phyloP scores from a whole-genome alignment of 2,797 vertebrate species.

The Crossoptilon crossoptilon region DNA sequence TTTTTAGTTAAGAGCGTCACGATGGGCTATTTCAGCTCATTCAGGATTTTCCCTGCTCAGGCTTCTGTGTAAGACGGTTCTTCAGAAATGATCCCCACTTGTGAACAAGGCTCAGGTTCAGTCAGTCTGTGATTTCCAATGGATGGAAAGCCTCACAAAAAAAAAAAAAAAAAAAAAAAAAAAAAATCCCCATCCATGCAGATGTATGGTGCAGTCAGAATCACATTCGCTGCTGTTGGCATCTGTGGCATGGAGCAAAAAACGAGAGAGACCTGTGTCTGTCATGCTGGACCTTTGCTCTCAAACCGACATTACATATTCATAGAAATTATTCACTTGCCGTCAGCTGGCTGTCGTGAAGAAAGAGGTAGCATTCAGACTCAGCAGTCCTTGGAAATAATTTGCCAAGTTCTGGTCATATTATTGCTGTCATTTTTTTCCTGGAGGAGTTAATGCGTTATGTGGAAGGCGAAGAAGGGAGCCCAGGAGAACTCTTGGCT shows the following conservation, averaged over 20 bases:
- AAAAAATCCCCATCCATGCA: background rate
- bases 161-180: background rate
- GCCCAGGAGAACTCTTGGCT: background rate
- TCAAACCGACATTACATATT: background rate
- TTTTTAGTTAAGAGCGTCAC: background rate
- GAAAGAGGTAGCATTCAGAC: background rate
- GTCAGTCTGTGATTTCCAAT: background rate
- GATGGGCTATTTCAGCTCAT: rapidly evolving
- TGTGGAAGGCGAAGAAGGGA: background rate
- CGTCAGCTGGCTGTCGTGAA: background rate
- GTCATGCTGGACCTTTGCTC: rapidly evolving
- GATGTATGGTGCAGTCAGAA: rapidly evolving
- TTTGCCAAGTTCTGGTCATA: background rate
- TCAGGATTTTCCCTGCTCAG: background rate
- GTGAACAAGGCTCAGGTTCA: background rate
- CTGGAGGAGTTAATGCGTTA: background rate
- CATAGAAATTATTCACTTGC: background rate
- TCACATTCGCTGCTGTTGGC: background rate
- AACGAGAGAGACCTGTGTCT: background rate
- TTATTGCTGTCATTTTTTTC: background rate
- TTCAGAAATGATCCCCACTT: background rate
- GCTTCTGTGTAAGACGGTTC: background rate
- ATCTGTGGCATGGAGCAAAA: rapidly evolving
- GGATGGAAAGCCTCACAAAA: background rate
- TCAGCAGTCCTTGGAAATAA: background rate